Evolutionary conservation across 2,888 invertebrate species (phyloP), one percentile per base, ranked within the genome.

Genomic region (Drosophila formosana): DNA sequence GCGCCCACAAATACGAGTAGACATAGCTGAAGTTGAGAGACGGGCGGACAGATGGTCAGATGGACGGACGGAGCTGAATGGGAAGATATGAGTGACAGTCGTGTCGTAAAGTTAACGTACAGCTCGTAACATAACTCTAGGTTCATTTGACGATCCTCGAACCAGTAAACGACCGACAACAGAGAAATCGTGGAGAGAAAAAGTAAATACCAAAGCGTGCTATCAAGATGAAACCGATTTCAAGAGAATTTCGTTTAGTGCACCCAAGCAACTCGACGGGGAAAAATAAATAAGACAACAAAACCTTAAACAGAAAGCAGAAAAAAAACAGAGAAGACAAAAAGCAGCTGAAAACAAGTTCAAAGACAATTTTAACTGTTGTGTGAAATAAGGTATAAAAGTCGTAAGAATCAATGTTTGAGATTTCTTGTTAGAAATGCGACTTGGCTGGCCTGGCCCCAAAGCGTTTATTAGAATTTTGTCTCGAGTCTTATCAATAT

Each of bases 181-280:
- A 37, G 41, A 30, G 30, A 51, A 45, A 49, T 53, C 30, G 28
- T 1, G 7, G 13, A 46, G 11, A 39, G 39, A 57, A 34, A 64
- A 41, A 57, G 52, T 60, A 75, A 65, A 72, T 60, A 62, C 55
- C 65, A 72, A 71, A 65, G 62, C 58, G 68, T 72, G 74, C 63
- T 77, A 82, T 84, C 89, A 87, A 89, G 89, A 89, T 89, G 68
- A 55, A 72, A 66, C 58, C 66, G 82, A 88, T 84, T 83, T 85
- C 84, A 70, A 75, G 39, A 47, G 89, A 88, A 85, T 77, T 80
- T 53, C 66, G 70, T 78, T 82, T 68, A 50, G 60, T 61, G 68
- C 28, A 63, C 57, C 49, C 60, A 72, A 39, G 53, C 26, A 52
- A 56, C 58, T 11, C 56, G 45, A 52, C 32, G 43, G 41, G 9